These are phyloP conservation scores for Antitype chi DNA, from an alignment of 2,888 invertebrate species.

Conservation along the genomic window DNA sequence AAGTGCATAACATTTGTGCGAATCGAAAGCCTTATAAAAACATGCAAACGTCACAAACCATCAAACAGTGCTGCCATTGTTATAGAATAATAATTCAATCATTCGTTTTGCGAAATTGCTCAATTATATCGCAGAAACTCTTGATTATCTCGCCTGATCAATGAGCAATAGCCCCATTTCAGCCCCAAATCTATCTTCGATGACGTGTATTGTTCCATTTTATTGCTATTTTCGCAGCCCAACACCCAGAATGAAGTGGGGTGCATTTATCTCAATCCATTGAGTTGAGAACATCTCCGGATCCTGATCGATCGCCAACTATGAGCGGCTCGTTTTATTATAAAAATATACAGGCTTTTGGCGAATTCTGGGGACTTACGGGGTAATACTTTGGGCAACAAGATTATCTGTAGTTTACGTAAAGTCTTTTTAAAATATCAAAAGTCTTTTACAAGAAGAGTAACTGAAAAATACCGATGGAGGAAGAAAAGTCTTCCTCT, in stretches of 20 bases:
- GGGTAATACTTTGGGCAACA: not conserved
- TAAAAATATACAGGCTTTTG: constrained; percentile 71
- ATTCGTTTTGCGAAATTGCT: not conserved
- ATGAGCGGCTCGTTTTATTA: constrained; percentile 77
- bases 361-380: constrained; percentile 15
- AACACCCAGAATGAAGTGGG: constrained; percentile 70
- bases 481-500: not conserved
- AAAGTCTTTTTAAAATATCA: not conserved
- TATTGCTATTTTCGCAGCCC: constrained; percentile 53
- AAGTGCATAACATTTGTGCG: too few relatives aligned
- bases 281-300: constrained; percentile 73
- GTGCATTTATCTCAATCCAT: constrained; percentile 82
- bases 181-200: constrained; percentile 29
- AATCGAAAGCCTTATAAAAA: too few relatives aligned
- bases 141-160: constrained; percentile 1
- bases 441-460: not conserved
- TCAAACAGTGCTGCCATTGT: too few relatives aligned
- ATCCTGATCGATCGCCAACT: constrained; percentile 79
- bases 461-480: not conserved
- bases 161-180: not conserved
- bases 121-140: not conserved
- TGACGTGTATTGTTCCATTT: constrained; percentile 34
- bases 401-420: not conserved
- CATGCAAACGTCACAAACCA: too few relatives aligned
- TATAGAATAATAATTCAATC: not conserved